phyloP scores from a whole-genome alignment of 1,140 invertebrate genomes.

The Druon quercuslanigerum region DNA sequence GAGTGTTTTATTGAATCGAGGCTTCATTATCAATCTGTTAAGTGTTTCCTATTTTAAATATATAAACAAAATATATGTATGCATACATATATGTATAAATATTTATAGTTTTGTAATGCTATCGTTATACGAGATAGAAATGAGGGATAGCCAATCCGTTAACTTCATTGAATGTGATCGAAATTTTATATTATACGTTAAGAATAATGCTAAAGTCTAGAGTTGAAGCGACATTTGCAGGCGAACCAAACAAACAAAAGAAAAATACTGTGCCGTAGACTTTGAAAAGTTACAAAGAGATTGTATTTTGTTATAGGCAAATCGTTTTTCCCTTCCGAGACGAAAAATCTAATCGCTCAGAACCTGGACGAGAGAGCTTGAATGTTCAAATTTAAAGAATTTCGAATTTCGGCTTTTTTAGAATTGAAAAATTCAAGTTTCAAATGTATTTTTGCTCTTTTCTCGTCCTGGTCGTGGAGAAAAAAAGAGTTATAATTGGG shows the following conservation, averaged over 20 bases:
- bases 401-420: not conserved
- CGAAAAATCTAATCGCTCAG: conserved; percentile 19
- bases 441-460: not conserved
- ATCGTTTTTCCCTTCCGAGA: conserved; percentile 53
- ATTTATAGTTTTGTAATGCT: conserved; percentile 40
- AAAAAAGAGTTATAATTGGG: not conserved
- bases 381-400: conserved; percentile 21
- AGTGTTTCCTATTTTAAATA: conserved; percentile 11
- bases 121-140: conserved; percentile 33
- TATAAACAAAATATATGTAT: not conserved
- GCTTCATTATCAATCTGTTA: not conserved
- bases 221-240: conserved; percentile 27
- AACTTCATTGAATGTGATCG: conserved; percentile 37
- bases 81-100: conserved; percentile 23
- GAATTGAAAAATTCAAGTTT: not conserved
- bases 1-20: not conserved
- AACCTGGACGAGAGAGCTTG: not conserved
- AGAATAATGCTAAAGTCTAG: conserved; percentile 33
- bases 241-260: conserved; percentile 33
- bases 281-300: conserved; percentile 48
- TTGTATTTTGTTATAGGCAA: conserved; percentile 54
- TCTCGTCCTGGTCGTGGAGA: not conserved
- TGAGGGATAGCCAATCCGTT: conserved; percentile 31
- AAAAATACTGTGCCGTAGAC: conserved; percentile 33
- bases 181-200: conserved; percentile 46